phyloP scores from a whole-genome alignment of 2,888 invertebrate genomes.

The Lydus trimaculatus region DNA sequence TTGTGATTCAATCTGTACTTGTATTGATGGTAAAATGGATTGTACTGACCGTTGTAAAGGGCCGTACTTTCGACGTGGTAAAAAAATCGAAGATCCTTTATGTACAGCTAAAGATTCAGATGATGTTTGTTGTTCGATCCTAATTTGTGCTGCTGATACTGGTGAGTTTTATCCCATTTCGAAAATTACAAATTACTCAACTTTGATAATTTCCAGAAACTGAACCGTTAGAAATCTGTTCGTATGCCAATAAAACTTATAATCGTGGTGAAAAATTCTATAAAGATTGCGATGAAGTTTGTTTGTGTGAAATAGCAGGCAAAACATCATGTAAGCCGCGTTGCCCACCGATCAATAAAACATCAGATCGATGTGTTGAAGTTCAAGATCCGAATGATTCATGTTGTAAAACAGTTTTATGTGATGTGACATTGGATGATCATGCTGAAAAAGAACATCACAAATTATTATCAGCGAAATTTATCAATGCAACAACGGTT shows the following conservation, averaged over 20 bases:
- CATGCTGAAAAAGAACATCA: constrained; percentile 62
- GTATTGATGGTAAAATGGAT: constrained; percentile 72
- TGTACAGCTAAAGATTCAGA: constrained; percentile 77
- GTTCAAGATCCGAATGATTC: constrained; percentile 83
- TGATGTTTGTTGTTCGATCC: constrained; percentile 74
- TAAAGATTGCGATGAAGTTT: constrained; percentile 82
- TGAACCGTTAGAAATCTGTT: constrained; percentile 65
- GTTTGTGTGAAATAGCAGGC: constrained; percentile 78
- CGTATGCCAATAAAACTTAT: constrained; percentile 74
- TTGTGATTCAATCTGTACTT: constrained; percentile 81
- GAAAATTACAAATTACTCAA: neutral
- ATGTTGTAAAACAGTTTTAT: constrained; percentile 86
- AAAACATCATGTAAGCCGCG: constrained; percentile 61
- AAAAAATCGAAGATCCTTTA: constrained; percentile 71
- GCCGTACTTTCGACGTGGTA: constrained; percentile 74
- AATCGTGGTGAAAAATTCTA: constrained; percentile 76
- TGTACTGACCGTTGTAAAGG: constrained; percentile 75
- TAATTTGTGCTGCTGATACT: constrained; percentile 73
- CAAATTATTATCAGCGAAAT: constrained; percentile 53
- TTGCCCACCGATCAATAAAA: constrained; percentile 67
- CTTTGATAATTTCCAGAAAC: constrained; percentile 48
- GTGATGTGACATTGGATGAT: constrained; percentile 83
- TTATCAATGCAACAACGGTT: constrained; percentile 57
- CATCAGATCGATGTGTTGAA: constrained; percentile 78
- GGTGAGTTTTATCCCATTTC: constrained; percentile 52